phyloP scores from a whole-genome alignment of 2,113 vertebrate species.

The Muntiacus muntjak region DNA sequence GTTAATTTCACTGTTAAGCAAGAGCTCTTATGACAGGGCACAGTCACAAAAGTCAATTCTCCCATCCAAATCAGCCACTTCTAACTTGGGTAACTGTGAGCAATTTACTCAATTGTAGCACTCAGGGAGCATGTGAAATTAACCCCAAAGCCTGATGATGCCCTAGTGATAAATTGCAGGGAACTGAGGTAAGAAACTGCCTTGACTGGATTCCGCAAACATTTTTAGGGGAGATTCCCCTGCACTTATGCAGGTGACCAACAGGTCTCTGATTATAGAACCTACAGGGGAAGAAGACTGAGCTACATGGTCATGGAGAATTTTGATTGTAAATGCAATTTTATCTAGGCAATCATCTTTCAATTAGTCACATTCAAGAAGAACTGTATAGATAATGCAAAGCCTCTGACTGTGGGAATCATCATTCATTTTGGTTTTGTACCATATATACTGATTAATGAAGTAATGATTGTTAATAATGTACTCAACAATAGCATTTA shows the following conservation, averaged over 20 bases:
- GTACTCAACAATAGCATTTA: not conserved
- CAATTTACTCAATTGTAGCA: not conserved
- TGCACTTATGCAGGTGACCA: not conserved
- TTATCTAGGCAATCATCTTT: conserved; percentile 22
- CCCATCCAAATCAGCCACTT: not conserved
- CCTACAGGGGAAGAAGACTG: not conserved
- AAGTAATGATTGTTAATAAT: not conserved
- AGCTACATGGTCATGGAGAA: not conserved
- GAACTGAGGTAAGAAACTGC: not conserved
- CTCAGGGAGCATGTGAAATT: not conserved
- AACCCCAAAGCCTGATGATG: not conserved
- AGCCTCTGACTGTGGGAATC: not conserved
- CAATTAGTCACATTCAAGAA: not conserved
- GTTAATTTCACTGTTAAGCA: not conserved
- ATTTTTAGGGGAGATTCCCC: not conserved
- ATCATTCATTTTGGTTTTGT: not conserved
- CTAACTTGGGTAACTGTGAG: not conserved
- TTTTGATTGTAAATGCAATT: not conserved
- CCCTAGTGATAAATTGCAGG: not conserved
- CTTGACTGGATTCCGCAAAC: not conserved
- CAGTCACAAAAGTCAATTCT: not conserved
- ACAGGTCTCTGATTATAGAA: not conserved
- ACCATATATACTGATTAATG: not conserved
- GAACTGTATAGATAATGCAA: not conserved
- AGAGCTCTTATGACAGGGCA: not conserved